These are phyloP conservation scores for Hypotaenidia philippensis DNA, from an alignment of 2,797 vertebrate genomes.

Conservation along the genomic window DNA sequence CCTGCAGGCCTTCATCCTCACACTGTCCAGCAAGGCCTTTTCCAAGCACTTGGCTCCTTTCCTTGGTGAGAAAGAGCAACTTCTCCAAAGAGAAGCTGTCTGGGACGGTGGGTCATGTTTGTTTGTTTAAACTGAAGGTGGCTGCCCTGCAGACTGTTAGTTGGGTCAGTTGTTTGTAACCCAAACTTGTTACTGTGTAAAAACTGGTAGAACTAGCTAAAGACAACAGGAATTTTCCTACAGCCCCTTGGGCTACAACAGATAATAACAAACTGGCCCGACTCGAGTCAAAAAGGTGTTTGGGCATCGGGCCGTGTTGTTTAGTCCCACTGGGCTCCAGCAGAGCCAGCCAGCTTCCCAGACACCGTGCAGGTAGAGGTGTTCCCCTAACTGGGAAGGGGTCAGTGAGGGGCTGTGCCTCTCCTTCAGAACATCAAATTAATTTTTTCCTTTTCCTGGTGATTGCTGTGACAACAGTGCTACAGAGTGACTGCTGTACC, in stretches of 20 bases:
- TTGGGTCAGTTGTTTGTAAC: conserved; percentile 72
- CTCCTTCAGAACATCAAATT: neutral
- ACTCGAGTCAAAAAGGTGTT: conserved; percentile 17
- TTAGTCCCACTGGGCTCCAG: neutral
- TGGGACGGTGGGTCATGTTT: conserved; percentile 1
- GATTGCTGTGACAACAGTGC: neutral
- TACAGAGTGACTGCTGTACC: neutral
- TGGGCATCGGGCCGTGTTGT: neutral
- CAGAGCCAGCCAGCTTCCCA: neutral
- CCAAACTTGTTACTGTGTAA: conserved; percentile 44
- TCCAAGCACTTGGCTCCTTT: no score
- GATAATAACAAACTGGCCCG: conserved; percentile 55
- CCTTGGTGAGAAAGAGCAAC: neutral
- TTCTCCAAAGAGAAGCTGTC: neutral
- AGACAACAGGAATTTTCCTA: conserved; percentile 72
- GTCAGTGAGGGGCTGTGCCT: neutral
- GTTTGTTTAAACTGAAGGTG: conserved; percentile 38
- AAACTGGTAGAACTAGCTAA: conserved; percentile 79
- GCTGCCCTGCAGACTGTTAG: conserved; percentile 34
- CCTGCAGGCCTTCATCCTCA: no score
- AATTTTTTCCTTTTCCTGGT: neutral
- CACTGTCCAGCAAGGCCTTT: no score
- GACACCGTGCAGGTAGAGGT: neutral
- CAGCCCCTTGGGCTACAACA: conserved; percentile 60
- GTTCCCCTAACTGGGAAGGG: neutral